These are phyloP conservation scores for Ailuropoda melanoleuca DNA, from an alignment of 2,113 vertebrate species.

Conservation along the genomic window DNA sequence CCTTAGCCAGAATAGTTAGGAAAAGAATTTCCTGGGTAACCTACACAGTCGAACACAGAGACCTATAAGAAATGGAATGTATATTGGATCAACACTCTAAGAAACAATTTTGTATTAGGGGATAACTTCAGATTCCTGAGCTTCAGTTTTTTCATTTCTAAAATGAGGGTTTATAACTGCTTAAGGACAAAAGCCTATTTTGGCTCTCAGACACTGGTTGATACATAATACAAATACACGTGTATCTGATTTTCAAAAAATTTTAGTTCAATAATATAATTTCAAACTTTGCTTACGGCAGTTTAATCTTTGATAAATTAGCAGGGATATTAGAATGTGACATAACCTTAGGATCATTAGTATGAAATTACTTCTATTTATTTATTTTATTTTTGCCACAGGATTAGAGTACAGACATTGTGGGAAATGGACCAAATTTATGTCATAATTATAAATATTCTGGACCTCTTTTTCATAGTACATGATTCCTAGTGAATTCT, in stretches of 20 bases:
- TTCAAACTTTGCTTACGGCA: background rate
- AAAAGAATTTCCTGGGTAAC: background rate
- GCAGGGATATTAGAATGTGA: background rate
- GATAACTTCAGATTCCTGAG: background rate
- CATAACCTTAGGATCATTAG: background rate
- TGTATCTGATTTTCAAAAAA: background rate
- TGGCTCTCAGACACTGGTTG: background rate
- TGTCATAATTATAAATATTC: background rate
- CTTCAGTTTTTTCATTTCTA: background rate
- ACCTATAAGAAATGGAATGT: background rate
- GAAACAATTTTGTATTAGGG: background rate
- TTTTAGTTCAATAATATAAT: background rate
- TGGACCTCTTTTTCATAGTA: background rate
- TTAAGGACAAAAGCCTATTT: background rate
- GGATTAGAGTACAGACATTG: background rate
- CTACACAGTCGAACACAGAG: background rate
- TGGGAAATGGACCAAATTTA: background rate
- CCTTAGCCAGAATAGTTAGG: background rate
- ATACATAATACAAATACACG: background rate
- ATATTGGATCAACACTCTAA: background rate
- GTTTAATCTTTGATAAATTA: slow-evolving; percentile 8
- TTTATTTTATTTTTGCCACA: background rate
- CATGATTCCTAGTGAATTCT: background rate
- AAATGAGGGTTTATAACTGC: background rate
- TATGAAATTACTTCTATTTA: background rate